phyloP scores from a whole-genome alignment of 2,888 invertebrate species.

The Conchocele bisecta region DNA sequence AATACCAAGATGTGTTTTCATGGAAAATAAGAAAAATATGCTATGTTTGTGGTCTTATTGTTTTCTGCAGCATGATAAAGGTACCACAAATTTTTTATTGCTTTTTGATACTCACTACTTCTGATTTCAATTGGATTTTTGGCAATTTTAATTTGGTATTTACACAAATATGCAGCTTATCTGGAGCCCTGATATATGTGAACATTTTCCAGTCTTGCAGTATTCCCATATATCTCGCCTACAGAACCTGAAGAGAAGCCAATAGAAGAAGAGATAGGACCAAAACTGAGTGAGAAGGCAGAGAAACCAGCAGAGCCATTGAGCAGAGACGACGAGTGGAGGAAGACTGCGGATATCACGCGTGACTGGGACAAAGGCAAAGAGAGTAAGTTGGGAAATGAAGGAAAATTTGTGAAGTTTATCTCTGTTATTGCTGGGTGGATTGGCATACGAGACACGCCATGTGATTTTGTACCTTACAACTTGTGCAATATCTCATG shows the following conservation, averaged over 20 bases:
- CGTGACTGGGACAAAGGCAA: slow-evolving; percentile 58
- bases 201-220: not conserved
- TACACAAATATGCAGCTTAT: too few relatives aligned
- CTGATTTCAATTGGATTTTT: too few relatives aligned
- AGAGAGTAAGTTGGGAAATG: slow-evolving; percentile 53
- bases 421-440: not conserved
- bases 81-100: too few relatives aligned
- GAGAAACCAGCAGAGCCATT: slow-evolving; percentile 51
- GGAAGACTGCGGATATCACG: slow-evolving; percentile 22
- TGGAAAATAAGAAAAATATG: too few relatives aligned
- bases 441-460: not conserved
- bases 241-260: slow-evolving; percentile 24
- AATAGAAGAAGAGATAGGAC: slow-evolving; percentile 58
- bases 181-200: not conserved
- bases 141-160: too few relatives aligned
- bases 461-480: too few relatives aligned
- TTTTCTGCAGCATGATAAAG: too few relatives aligned
- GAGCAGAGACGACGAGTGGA: slow-evolving; percentile 55
- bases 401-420: not conserved
- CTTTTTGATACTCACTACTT: too few relatives aligned
- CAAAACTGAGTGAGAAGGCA: slow-evolving; percentile 42
- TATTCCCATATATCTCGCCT: not conserved
- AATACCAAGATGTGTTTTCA: too few relatives aligned
- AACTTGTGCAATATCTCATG: too few relatives aligned
- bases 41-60: too few relatives aligned